Evolutionary conservation across 2,113 vertebrate genomes (phyloP).

Genomic region (Brachypteracias leptosomus): DNA sequence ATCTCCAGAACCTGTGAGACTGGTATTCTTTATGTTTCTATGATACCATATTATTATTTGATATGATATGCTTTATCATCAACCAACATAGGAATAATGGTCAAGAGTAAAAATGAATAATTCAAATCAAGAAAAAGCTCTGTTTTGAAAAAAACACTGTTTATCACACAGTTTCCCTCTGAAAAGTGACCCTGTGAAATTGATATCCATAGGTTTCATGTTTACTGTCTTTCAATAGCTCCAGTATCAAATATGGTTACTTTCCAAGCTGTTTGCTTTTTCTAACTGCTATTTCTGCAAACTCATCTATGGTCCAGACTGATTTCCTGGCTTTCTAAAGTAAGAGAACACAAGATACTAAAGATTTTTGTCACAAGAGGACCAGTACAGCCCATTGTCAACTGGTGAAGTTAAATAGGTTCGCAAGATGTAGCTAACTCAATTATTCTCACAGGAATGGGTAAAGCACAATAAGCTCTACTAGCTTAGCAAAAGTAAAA

Average conservation of each 20-base stretch:
- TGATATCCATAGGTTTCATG: background rate
- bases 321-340: background rate
- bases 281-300: background rate
- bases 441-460: background rate
- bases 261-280: constrained; percentile 8
- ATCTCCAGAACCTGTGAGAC: background rate
- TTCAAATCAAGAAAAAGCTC: constrained; percentile 1
- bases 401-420: background rate
- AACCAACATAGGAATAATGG: background rate
- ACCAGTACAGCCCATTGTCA: background rate
- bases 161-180: constrained; percentile 15
- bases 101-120: constrained; percentile 30
- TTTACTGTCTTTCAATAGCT: background rate
- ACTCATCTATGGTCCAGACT: background rate
- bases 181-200: constrained; percentile 22
- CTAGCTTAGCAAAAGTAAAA: background rate
- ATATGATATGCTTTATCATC: background rate
- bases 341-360: background rate
- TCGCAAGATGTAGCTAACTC: background rate
- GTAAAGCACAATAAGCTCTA: background rate
- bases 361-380: background rate
- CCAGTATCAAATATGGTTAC: background rate
- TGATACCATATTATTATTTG: constrained; percentile 31
- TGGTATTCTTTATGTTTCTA: constrained; percentile 24
- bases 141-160: background rate